phyloP scores from a whole-genome alignment of 2,113 vertebrate species.

The Elephas maximus region DNA sequence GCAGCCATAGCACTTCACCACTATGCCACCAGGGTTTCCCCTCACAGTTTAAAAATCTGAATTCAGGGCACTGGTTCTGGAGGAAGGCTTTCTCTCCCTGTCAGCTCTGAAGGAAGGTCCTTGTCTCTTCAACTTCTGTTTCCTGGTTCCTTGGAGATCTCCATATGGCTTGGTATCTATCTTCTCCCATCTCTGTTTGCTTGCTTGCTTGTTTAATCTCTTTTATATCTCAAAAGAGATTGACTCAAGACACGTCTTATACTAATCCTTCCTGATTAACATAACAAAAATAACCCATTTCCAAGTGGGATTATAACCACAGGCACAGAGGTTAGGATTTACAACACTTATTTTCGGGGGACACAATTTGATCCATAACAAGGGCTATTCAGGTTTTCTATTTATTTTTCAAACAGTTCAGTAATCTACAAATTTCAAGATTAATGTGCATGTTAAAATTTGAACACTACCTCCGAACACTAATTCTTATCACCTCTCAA shows the following conservation, averaged over 20 bases:
- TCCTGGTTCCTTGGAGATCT: not conserved
- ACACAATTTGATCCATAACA: not conserved
- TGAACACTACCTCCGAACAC: not conserved
- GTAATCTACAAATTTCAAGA: conserved; percentile 33
- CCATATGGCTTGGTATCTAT: not conserved
- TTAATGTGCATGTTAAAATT: not conserved
- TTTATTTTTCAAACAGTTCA: conserved; percentile 10
- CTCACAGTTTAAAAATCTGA: not conserved
- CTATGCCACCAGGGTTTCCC: no score
- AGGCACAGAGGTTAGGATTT: not conserved
- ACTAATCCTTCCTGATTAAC: not conserved
- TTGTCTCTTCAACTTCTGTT: not conserved
- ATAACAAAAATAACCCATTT: not conserved
- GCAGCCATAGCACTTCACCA: no score
- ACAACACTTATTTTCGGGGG: not conserved
- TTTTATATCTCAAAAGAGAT: not conserved
- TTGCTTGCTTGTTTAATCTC: not conserved
- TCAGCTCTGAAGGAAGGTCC: not conserved
- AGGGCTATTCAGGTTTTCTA: not conserved
- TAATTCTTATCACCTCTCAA: not conserved
- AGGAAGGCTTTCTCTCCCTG: not conserved
- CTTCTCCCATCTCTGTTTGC: not conserved
- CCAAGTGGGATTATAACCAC: not conserved
- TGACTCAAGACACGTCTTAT: not conserved
- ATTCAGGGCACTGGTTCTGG: not conserved